phyloP scores from a whole-genome alignment of 2,113 vertebrate genomes.

The Spea multiplicata region DNA sequence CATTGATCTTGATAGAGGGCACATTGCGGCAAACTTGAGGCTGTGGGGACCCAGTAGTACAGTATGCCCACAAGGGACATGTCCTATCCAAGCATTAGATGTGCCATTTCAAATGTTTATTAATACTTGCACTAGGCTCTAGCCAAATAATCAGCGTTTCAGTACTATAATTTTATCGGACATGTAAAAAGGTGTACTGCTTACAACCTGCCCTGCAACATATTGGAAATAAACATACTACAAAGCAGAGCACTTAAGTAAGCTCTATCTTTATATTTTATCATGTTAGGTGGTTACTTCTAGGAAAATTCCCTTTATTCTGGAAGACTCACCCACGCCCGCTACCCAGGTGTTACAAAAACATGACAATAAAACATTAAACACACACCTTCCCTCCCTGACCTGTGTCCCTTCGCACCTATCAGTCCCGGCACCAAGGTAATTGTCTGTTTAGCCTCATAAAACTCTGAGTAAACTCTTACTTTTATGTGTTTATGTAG shows the following conservation, averaged over 20 bases:
- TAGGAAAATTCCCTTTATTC: slow-evolving; percentile 38
- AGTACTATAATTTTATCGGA: not conserved
- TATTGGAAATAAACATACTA: not conserved
- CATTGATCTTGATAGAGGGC: too few species aligned
- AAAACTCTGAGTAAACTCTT: slow-evolving; percentile 54
- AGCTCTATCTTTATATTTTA: slow-evolving; percentile 1
- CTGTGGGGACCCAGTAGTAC: too few species aligned
- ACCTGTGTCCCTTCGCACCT: slow-evolving; percentile 49
- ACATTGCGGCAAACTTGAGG: too few species aligned
- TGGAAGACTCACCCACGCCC: slow-evolving; percentile 26
- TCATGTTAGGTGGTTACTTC: slow-evolving; percentile 11
- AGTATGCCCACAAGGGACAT: too few species aligned
- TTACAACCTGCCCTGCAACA: too few species aligned
- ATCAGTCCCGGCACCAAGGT: slow-evolving; percentile 46
- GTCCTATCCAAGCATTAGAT: too few species aligned
- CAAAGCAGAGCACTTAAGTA: not conserved
- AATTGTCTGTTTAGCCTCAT: slow-evolving; percentile 46
- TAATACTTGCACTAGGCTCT: too few species aligned
- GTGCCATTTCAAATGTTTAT: too few species aligned
- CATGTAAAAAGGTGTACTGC: not conserved
- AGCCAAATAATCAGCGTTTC: too few species aligned
- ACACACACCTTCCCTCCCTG: slow-evolving; percentile 45
- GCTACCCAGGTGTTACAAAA: slow-evolving; percentile 48
- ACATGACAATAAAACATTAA: slow-evolving; percentile 47
- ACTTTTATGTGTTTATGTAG: slow-evolving; percentile 50